Conservation (phyloP, 2,113 vertebrate species). For the Pavo muticus region DNA sequence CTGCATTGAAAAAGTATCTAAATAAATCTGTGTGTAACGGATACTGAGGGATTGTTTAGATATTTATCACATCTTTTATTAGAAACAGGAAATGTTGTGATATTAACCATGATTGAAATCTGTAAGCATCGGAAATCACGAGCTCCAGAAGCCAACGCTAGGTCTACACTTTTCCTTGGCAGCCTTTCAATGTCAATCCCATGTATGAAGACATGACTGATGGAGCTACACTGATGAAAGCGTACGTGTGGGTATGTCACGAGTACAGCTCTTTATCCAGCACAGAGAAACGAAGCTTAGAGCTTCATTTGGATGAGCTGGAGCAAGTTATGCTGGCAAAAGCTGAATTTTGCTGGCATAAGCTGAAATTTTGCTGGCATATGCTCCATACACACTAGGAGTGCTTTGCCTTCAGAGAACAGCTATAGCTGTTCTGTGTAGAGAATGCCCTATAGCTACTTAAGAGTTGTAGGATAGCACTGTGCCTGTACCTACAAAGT, state of each 20-base stretch:
- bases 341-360: conserved; percentile 18
- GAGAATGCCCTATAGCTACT: not conserved
- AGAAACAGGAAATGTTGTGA: not conserved
- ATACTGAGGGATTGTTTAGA: not conserved
- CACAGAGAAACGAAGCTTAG: not conserved
- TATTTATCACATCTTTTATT: not conserved
- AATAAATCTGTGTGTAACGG: not conserved
- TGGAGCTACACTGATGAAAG: not conserved
- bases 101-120: not conserved
- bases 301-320: conserved; percentile 11
- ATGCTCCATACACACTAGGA: not conserved
- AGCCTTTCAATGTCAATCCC: not conserved
- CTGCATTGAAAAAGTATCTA: not conserved
- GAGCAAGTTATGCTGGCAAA: conserved; percentile 17
- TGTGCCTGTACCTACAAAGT: not conserved
- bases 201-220: not conserved
- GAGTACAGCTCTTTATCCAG: not conserved
- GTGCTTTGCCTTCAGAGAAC: conserved; percentile 1
- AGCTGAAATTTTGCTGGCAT: conserved; percentile 40
- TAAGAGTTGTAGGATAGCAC: not conserved
- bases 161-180: not conserved
- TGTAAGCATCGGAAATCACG: not conserved
- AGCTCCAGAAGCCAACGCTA: not conserved
- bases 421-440: not conserved
- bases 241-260: not conserved